A percentile compares a stretch with the other conserved stretches of the same genome.
Conservation (phyloP, 2,113 vertebrate species). For the Mesitornis unicolor region DNA sequence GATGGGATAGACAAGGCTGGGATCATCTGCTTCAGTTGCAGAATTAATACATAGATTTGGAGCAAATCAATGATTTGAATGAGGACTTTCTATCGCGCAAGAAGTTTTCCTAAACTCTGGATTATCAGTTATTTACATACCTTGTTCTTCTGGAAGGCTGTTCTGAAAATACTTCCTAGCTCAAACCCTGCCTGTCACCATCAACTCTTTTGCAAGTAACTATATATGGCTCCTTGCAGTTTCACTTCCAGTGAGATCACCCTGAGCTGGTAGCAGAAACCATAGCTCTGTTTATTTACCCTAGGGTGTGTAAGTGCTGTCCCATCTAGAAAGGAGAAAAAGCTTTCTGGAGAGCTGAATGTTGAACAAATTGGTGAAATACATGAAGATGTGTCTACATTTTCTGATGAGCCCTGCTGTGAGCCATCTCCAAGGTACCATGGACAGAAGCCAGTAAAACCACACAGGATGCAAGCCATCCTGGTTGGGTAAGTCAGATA, state of each 20-base stretch:
- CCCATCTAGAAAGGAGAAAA: neutral
- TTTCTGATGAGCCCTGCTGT: neutral
- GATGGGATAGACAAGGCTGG: neutral
- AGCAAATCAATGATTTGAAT: neutral
- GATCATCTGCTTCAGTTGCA: neutral
- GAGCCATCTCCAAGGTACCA: neutral
- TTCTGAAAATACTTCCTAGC: neutral
- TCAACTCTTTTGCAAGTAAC: neutral
- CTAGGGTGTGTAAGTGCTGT: neutral
- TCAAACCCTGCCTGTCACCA: neutral
- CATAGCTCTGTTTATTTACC: neutral
- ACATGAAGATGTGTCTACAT: neutral
- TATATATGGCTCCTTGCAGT: neutral
- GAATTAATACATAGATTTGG: neutral
- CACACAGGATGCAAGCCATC: neutral
- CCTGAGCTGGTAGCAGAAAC: neutral
- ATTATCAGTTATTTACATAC: neutral
- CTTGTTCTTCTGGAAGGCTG: neutral
- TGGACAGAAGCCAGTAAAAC: neutral
- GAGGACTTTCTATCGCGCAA: neutral
- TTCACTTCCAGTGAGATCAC: neutral
- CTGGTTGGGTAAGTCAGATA: neutral
- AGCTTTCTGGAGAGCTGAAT: neutral
- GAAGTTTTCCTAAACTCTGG: neutral
- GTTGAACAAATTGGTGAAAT: neutral